phyloP scores from a whole-genome alignment of 2,113 vertebrate genomes.

The Tringa solitaria region DNA sequence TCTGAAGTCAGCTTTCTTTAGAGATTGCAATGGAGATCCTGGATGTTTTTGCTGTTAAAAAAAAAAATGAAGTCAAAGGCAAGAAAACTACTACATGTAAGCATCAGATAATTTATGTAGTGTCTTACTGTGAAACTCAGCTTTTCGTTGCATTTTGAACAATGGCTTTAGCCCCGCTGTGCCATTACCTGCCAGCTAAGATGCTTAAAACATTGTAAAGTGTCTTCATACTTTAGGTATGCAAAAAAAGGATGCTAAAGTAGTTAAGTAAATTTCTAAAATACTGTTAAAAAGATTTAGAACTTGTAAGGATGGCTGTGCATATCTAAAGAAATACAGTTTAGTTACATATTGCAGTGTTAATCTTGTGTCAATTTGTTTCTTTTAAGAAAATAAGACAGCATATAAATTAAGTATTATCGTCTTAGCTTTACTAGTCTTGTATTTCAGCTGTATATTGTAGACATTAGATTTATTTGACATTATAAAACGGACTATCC shows the following conservation, averaged over 20 bases:
- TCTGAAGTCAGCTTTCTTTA: neutral
- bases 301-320: neutral
- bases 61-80: neutral
- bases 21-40: neutral
- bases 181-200: neutral
- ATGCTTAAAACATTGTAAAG: neutral
- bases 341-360: neutral
- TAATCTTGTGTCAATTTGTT: neutral
- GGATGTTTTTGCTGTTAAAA: neutral
- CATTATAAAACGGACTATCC: neutral
- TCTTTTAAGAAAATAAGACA: neutral
- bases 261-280: neutral
- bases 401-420: neutral
- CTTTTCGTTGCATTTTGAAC: neutral
- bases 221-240: neutral
- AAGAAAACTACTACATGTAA: neutral
- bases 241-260: neutral
- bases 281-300: neutral
- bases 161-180: neutral
- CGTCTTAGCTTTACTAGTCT: neutral
- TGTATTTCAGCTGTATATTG: neutral
- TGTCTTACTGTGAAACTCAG: neutral
- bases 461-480: neutral
- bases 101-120: neutral
- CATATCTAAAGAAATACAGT: neutral